These are phyloP conservation scores for Calliphora vomitoria DNA, from an alignment of 2,888 invertebrate species.

Conservation along the genomic window DNA sequence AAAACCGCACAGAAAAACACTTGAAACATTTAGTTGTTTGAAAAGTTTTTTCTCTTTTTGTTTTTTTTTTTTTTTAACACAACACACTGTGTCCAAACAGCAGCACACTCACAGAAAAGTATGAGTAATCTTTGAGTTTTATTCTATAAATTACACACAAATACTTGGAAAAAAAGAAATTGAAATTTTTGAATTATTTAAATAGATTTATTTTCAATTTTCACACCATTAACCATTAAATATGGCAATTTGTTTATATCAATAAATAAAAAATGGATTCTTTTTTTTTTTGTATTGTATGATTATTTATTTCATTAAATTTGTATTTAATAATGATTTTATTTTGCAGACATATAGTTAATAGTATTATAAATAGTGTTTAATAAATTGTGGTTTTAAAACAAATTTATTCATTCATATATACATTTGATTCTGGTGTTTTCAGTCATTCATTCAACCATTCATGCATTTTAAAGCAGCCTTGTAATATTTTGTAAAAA, in stretches of 20 bases:
- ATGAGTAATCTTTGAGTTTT: background rate
- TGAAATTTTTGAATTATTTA: slow-evolving; percentile 7
- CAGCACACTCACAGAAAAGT: background rate
- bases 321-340: background rate
- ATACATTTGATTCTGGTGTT: background rate
- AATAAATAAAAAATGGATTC: background rate
- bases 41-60: too few species aligned
- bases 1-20: slow-evolving; percentile 33
- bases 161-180: background rate
- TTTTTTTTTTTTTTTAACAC: background rate
- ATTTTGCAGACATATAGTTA: background rate
- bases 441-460: slow-evolving; percentile 1
- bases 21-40: slow-evolving; percentile 40
- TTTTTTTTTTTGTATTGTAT: background rate
- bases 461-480: slow-evolving; percentile 21
- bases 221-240: slow-evolving; percentile 38
- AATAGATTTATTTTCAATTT: slow-evolving; percentile 18
- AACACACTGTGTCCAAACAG: slow-evolving; percentile 14
- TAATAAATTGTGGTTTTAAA: background rate
- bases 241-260: slow-evolving; percentile 14
- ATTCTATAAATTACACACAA: background rate
- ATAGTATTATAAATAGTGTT: background rate
- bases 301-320: background rate
- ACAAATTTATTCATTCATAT: background rate
- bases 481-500: slow-evolving; percentile 25